phyloP scores from a whole-genome alignment of 2,797 vertebrate genomes.

The Astyanax mexicanus region DNA sequence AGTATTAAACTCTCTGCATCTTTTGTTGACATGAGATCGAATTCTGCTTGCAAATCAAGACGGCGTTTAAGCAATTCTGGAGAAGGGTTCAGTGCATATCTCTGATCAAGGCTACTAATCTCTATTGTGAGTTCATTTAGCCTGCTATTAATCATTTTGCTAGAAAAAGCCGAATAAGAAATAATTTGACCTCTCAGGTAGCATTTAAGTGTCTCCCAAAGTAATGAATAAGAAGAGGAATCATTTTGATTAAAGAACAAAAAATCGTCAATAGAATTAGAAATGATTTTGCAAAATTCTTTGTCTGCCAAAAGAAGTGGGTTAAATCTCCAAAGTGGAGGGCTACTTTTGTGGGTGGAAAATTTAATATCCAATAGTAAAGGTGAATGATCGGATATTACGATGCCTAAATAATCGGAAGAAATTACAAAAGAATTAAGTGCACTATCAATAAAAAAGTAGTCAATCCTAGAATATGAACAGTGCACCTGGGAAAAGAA shows the following conservation, averaged over 20 bases:
- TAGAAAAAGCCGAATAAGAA: neutral
- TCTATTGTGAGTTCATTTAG: too few species aligned
- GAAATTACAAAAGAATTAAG: neutral
- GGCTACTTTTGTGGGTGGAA: too few species aligned
- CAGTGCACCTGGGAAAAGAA: slow-evolving; percentile 19
- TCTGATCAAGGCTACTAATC: neutral
- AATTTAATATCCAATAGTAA: slow-evolving; percentile 4
- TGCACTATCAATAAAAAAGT: slow-evolving; percentile 15
- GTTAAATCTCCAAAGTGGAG: too few species aligned
- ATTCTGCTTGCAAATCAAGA: neutral
- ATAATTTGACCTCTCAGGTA: neutral
- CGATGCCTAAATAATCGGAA: slow-evolving; percentile 19
- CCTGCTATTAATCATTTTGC: too few species aligned
- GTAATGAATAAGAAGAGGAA: too few species aligned
- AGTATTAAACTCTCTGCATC: too few species aligned
- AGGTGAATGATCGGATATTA: slow-evolving; percentile 13
- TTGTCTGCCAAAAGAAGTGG: neutral
- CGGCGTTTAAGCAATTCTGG: neutral
- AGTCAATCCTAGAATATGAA: slow-evolving; percentile 14
- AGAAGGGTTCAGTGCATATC: neutral
- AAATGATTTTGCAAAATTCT: slow-evolving; percentile 19
- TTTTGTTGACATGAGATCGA: neutral
- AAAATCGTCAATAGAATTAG: neutral
- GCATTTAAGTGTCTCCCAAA: neutral
- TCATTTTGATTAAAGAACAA: too few species aligned